Conservation (phyloP, 1,140 invertebrate species). For the Zaprionus capensis region DNA sequence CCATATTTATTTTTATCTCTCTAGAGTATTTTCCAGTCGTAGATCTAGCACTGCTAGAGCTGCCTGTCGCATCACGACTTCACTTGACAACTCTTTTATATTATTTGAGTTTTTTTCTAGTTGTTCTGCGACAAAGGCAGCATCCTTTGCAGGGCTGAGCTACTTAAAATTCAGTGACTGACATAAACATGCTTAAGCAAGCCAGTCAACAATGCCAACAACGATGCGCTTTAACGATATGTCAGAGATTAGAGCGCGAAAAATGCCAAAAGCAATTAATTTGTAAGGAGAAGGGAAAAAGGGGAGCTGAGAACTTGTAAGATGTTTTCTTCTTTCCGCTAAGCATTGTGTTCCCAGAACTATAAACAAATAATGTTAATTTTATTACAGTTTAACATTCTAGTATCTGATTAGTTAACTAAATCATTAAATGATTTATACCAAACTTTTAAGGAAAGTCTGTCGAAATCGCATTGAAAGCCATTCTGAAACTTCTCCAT, state of each 20-base stretch:
- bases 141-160: slow-evolving; percentile 35
- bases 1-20: neutral
- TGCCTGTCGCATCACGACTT: slow-evolving; percentile 66
- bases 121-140: slow-evolving; percentile 38
- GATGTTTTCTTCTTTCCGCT: neutral
- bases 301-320: neutral
- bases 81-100: slow-evolving; percentile 79
- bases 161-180: slow-evolving; percentile 77
- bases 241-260: slow-evolving; percentile 71
- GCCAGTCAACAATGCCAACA: slow-evolving; percentile 57
- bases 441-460: neutral
- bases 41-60: neutral
- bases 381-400: too few relatives aligned
- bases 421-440: neutral
- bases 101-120: slow-evolving; percentile 24
- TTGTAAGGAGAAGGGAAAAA: slow-evolving; percentile 15
- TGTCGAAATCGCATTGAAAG: neutral
- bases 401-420: too few relatives aligned
- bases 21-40: neutral
- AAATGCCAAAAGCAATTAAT: slow-evolving; percentile 66
- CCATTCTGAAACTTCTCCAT: neutral
- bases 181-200: slow-evolving; percentile 77
- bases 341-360: neutral
- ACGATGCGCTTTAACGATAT: slow-evolving; percentile 77
- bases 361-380: neutral